Conservation (phyloP, 2,888 invertebrate species). For the Acanthoscelides obtectus region DNA sequence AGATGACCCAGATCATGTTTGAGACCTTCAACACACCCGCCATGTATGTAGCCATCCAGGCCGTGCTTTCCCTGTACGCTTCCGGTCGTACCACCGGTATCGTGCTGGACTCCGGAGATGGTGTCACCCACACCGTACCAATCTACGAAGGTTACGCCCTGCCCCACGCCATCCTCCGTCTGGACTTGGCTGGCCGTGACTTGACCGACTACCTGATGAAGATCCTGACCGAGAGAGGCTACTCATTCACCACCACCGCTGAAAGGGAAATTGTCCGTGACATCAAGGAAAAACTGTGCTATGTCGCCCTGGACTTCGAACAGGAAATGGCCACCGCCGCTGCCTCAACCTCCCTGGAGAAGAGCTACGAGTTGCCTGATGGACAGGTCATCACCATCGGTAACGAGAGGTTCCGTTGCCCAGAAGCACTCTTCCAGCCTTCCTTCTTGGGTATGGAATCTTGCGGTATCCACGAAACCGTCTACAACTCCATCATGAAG, state of each 20-base stretch:
- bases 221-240: slow-evolving; percentile 86
- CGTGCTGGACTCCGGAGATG: slow-evolving; percentile 88
- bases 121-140: slow-evolving; percentile 89
- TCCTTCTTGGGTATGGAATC: slow-evolving; percentile 91
- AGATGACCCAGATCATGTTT: slow-evolving; percentile 94
- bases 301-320: slow-evolving; percentile 90
- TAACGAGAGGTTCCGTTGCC: slow-evolving; percentile 83
- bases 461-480: slow-evolving; percentile 89
- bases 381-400: slow-evolving; percentile 87
- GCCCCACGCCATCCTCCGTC: slow-evolving; percentile 93
- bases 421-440: slow-evolving; percentile 86
- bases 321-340: slow-evolving; percentile 95
- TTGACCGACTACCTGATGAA: slow-evolving; percentile 93
- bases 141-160: slow-evolving; percentile 95
- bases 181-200: slow-evolving; percentile 89
- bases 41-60: slow-evolving; percentile 92
- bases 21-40: slow-evolving; percentile 89
- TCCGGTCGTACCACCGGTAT: slow-evolving; percentile 93
- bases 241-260: slow-evolving; percentile 87
- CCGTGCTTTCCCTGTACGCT: slow-evolving; percentile 87
- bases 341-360: slow-evolving; percentile 84
- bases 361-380: slow-evolving; percentile 89
- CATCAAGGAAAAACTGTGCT: slow-evolving; percentile 92
- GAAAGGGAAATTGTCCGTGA: slow-evolving; percentile 93
- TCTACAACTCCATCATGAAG: slow-evolving; percentile 97